Evolutionary conservation across 2,797 vertebrate species (phyloP).

Genomic region (Moxostoma hubbsi): DNA sequence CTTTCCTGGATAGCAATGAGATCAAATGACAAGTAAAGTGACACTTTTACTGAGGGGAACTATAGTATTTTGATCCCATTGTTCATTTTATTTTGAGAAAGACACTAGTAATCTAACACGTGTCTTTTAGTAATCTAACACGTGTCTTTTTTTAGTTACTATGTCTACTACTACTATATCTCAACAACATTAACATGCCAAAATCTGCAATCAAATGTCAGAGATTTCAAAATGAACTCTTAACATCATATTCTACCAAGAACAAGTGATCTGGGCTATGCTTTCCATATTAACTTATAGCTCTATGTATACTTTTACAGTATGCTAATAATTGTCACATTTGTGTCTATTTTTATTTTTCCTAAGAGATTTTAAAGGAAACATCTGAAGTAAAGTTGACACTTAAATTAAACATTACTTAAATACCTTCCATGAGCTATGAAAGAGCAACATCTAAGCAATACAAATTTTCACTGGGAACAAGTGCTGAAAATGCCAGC

Average conservation of each 20-base stretch:
- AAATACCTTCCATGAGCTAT: not conserved
- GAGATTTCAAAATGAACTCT: too few species aligned
- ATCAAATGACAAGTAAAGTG: not conserved
- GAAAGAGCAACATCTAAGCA: constrained; percentile 2
- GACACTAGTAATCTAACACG: too few species aligned
- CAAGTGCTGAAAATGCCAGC: constrained; percentile 75
- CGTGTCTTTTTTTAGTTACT: too few species aligned
- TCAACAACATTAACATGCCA: too few species aligned
- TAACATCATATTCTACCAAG: not conserved
- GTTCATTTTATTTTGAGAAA: too few species aligned
- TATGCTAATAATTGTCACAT: not conserved
- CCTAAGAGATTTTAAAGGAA: not conserved
- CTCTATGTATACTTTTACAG: not conserved
- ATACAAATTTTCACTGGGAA: constrained; percentile 49
- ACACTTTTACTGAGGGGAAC: not conserved
- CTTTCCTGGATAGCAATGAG: not conserved
- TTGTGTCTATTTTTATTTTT: not conserved
- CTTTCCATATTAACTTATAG: not conserved
- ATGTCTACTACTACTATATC: too few species aligned
- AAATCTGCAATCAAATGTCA: too few species aligned
- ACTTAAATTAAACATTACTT: not conserved
- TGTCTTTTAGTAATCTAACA: too few species aligned
- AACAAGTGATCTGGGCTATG: not conserved
- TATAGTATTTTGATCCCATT: too few species aligned
- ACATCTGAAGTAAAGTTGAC: not conserved